Base-by-base conservation (phyloP, 2,113 vertebrate species). In the Caranx ignobilis region DNA sequence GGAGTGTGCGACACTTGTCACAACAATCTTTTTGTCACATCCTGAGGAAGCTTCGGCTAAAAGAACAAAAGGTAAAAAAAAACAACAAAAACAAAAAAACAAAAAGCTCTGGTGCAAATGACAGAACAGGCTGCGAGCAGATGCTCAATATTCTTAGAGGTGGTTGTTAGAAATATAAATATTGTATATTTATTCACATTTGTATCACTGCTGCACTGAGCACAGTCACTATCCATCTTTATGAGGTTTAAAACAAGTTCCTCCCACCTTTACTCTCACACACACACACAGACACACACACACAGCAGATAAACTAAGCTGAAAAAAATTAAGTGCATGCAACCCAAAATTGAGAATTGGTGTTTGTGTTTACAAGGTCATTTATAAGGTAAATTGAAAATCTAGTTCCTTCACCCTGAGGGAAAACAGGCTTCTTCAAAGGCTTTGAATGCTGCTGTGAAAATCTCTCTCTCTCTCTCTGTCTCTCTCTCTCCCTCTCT, bases 1-100 rank as follows among this genome's bases (percentile, higher is more conserved):
- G 85, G 84, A 76, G 84, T 79, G 82, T 68, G 79, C 45, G 16
- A 83, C 68, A 82, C 67, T 86, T 86, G 75, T 89, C 86, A 87
- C 52, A 89, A 87, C 71, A 89, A 59, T 80, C 13, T 78, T 41
- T 84, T 81, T 77, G 74, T 83, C 70, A 88, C 68, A 80, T 79
- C 0, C 60, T 67, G 21, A 81, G 62, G 57, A 77, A 81, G 61
- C 57, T 82, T 67, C 73, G 76, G 80, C 59, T 59, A 70, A 69
- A 85, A 69, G 54, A 57, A 70, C 50, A 83, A 81, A 56, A 75
- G 62, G 61, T 77, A 26, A 26, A 26, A 26, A 26, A 26, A 26
- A 26, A 26, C 26, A 26, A 26, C 26, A 26, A 26, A 26, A 26
- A 26, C 26, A 26, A 26, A 26, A 26, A 26, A 26, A 26, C 26